Base-by-base conservation (phyloP, 2,797 vertebrate species). In the Microctenopoma steveboyesi region DNA sequence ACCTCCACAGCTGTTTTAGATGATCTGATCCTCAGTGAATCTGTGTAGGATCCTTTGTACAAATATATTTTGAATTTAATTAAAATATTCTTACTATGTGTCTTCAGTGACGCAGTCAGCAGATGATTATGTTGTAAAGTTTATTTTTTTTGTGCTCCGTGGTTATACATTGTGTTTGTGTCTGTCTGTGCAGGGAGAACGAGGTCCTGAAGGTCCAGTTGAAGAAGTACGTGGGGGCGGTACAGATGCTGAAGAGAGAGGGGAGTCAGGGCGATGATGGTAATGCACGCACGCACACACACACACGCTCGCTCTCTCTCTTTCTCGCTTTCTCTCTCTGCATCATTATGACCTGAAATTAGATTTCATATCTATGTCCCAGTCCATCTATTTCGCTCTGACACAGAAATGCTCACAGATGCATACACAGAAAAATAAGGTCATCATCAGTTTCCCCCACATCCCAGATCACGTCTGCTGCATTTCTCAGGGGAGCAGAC, bases 221-320 rank as follows among this genome's bases (percentile, higher is more conserved):
- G 81, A 99, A 99, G 95, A 99, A 99, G 80, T 99, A 99, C 10
- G 98, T 99, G 47, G 98, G 97, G 54, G 98, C 98, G 84, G 98
- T 99, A 63, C 98, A 99, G 94, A 99, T 99, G 98, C 95, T 99
- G 88, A 98, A 97, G 93, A 94, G 97, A 92, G 98, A 99, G 91
- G 93, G 91, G 50, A 96, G 95, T 78, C 96, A 96, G 56, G 85
- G 91, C 62, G 84, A 93, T 48, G 97, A 98, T 72, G 95, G 98
- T 99, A 94, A 96, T 91, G 28, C 61, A 12, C 63, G 11, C 50
- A 37, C 53, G 40, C 54, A 59, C 61, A 40, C 56, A 46, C 60
- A 45, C 47, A 9, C 55, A 59, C 62, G 35, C 56, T 37, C 60
- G 39, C 47, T 6, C 59, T 22, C 63, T 15, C 22, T 48, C 64